Base-by-base conservation (phyloP, 2,888 invertebrate species). In the Erebia palarica region DNA sequence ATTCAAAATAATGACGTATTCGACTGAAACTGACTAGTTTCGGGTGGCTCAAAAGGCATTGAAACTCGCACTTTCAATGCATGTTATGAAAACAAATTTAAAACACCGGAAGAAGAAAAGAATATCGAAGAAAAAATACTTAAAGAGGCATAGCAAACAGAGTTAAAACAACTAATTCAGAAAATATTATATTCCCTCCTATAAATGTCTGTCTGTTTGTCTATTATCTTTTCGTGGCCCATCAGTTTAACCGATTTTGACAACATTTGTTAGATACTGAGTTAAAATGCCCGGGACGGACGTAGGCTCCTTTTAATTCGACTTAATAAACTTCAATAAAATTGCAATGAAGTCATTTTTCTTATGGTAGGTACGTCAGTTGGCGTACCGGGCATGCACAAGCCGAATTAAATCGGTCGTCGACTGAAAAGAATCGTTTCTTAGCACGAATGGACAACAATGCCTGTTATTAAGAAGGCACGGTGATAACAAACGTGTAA, bases 401-500 rank as follows among this genome's bases (percentile, higher is more conserved):
- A 85, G 86, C 85, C 86, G 88, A 89, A 91, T 92, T 92, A 91
- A 91, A 91, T 88, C 90, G 91, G 84, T 85, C 89, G 86, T 85
- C 83, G 89, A 86, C 87, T 89, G 89, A 88, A 90, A 84, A 89
- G 86, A 92, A 92, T 91, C 87, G 90, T 83, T 88, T 78, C 90
- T 90, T 90, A 80, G 84, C 92, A 92, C 91, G 92, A 91, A 92
- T 86, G 88, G 81, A 87, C 85, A 90, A 90, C 91, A 90, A 88
- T 89, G 89, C 85, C 87, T 91, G 90, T 91, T 91, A 92, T 92
- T 91, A 91, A 87, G 87, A 88, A 87, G 85, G 86, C 84, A 84
- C 82, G 86, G 87, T 87, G 89, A 91, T 92, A 90, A 90, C 88
- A 84, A 91, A 91, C 86, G 81, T 91, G 84, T 88, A 92, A 92